A percentile compares a stretch with the other conserved stretches of the same genome.
phyloP scores from a whole-genome alignment of 2,797 vertebrate species.

The Fundulus diaphanus region DNA sequence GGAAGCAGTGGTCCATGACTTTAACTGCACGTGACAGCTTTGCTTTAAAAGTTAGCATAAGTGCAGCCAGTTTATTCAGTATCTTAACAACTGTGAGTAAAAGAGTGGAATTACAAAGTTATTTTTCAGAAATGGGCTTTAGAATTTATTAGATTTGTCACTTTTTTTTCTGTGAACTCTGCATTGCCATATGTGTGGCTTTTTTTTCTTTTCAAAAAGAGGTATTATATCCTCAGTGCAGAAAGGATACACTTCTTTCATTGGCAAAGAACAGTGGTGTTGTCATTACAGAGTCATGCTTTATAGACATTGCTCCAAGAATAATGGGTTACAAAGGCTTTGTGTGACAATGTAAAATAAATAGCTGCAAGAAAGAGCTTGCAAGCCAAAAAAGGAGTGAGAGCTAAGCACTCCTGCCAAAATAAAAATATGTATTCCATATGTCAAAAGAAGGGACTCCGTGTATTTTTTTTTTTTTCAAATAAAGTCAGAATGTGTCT shows the following conservation, averaged over 20 bases:
- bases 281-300: background rate
- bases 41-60: background rate
- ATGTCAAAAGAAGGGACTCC: constrained; percentile 21
- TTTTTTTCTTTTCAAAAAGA: constrained; percentile 1
- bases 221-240: background rate
- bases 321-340: constrained; percentile 11
- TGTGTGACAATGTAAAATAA: constrained; percentile 25
- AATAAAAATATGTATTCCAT: constrained; percentile 41
- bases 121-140: background rate
- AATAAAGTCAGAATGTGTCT: constrained; percentile 37
- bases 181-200: background rate
- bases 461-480: constrained; percentile 7
- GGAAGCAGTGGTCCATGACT: background rate
- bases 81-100: background rate
- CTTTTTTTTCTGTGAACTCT: background rate
- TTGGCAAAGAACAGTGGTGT: background rate
- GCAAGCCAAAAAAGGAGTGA: background rate
- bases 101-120: constrained; percentile 14
- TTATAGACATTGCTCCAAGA: background rate
- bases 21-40: background rate
- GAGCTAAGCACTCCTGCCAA: constrained; percentile 10
- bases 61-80: background rate
- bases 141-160: constrained; percentile 1
- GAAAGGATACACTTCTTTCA: background rate
- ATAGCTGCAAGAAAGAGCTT: constrained; percentile 19